Percentiles rank a stretch among this genome's conserved stretches.
phyloP scores from a whole-genome alignment of 2,888 invertebrate species.

The Platycnemis pennipes region DNA sequence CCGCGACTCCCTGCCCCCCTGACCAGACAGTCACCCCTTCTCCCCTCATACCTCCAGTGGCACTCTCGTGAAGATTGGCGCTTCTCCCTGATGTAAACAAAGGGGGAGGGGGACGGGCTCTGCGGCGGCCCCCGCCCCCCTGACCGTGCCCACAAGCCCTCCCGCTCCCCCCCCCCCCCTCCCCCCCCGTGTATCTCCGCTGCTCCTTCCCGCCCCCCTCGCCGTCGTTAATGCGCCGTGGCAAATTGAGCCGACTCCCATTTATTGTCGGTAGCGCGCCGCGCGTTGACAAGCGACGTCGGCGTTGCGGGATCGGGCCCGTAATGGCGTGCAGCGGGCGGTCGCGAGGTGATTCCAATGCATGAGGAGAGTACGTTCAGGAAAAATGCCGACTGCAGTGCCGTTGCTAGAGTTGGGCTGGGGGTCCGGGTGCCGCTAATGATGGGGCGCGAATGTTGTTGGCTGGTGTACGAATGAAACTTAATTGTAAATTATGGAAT shows the following conservation, averaged over 20 bases:
- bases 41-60: slow-evolving; percentile 53
- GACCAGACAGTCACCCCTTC: neutral
- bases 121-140: neutral
- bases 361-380: neutral
- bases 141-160: neutral
- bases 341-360: neutral
- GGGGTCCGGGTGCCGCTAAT: neutral
- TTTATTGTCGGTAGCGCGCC: neutral
- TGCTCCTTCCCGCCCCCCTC: neutral
- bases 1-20: slow-evolving; percentile 15
- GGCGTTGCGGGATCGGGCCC: neutral
- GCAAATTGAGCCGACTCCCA: slow-evolving; percentile 40
- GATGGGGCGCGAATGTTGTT: neutral
- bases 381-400: neutral
- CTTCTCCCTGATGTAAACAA: slow-evolving; percentile 40
- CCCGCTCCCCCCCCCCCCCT: neutral
- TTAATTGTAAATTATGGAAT: too few species aligned
- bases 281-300: slow-evolving; percentile 10
- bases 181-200: too few species aligned
- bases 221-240: slow-evolving; percentile 16
- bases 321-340: neutral
- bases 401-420: too few species aligned
- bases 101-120: neutral
- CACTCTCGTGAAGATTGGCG: slow-evolving; percentile 66
- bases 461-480: too few species aligned